These are phyloP conservation scores for Cecidostiba fungosa DNA, from an alignment of 2,888 invertebrate genomes.

Conservation along the genomic window DNA sequence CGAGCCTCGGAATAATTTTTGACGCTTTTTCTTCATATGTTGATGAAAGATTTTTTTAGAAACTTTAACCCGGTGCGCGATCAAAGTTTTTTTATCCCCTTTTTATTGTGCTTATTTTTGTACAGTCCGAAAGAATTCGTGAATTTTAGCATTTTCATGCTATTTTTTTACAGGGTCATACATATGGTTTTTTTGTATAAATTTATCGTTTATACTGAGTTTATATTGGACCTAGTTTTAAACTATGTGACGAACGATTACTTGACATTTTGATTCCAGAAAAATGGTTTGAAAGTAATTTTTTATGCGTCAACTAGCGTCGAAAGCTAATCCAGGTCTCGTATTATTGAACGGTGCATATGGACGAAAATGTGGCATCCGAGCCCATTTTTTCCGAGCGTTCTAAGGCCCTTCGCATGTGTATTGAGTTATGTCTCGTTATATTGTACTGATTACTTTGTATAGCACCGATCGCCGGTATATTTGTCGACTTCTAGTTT, in stretches of 20 bases:
- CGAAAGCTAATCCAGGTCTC: slow-evolving; percentile 48
- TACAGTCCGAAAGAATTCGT: not conserved
- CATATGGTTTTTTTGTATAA: not conserved
- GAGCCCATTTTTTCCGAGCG: slow-evolving; percentile 7
- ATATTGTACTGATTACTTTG: slow-evolving; percentile 55
- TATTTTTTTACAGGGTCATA: not conserved
- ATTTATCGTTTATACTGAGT: not conserved
- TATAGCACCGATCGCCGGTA: slow-evolving; percentile 39
- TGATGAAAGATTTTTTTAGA: not conserved
- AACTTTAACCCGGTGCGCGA: not conserved
- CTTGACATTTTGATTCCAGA: not conserved
- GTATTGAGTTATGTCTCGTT: slow-evolving; percentile 44
- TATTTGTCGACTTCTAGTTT: slow-evolving; percentile 44
- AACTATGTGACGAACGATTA: not conserved
- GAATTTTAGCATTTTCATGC: no score
- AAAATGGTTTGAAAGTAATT: slow-evolving; percentile 3
- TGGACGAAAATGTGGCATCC: slow-evolving; percentile 22
- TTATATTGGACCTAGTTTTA: not conserved
- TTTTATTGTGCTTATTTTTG: not conserved
- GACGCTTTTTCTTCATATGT: not conserved
- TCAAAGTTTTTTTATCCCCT: not conserved
- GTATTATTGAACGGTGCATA: not conserved
- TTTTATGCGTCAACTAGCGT: slow-evolving; percentile 4
- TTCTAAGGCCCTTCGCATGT: slow-evolving; percentile 16
- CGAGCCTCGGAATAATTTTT: slow-evolving; percentile 43